A percentile compares a stretch with the other conserved stretches of the same genome.
Conservation (phyloP, 1,140 invertebrate species). For the Cherax quadricarinatus region DNA sequence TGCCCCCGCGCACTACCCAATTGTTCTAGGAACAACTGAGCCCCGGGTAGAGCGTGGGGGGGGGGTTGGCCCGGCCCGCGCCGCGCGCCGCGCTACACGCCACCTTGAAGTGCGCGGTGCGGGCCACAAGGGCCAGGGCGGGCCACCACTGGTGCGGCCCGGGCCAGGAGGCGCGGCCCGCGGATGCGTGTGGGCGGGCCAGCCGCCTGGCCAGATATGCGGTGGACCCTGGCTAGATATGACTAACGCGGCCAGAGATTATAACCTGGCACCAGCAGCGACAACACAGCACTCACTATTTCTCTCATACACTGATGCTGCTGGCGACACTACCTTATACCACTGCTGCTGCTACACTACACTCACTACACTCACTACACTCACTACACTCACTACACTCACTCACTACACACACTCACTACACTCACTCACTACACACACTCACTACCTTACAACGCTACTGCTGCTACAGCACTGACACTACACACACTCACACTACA, state of each 20-base stretch:
- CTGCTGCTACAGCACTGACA: constrained; percentile 1
- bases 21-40: constrained; percentile 69
- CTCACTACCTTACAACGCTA: not conserved
- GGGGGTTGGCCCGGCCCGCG: constrained; percentile 48
- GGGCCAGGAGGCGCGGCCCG: constrained; percentile 58
- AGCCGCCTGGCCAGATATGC: constrained; percentile 66
- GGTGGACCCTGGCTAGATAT: constrained; percentile 69
- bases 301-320: not conserved
- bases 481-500: constrained; percentile 34
- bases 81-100: not conserved
- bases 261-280: constrained; percentile 27
- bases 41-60: constrained; percentile 63
- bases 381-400: constrained; percentile 12
- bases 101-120: constrained; percentile 32
- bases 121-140: constrained; percentile 58
- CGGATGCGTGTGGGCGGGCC: constrained; percentile 51
- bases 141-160: constrained; percentile 64
- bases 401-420: not conserved
- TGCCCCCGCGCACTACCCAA: constrained; percentile 62
- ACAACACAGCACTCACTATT: not conserved
- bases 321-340: not conserved
- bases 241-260: constrained; percentile 33
- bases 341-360: not conserved
- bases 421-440: not conserved
- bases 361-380: constrained; percentile 28